Evolutionary conservation across 2,797 vertebrate genomes (phyloP), one percentile per base, ranked within the genome.

Genomic region (Gallinago stenura): DNA sequence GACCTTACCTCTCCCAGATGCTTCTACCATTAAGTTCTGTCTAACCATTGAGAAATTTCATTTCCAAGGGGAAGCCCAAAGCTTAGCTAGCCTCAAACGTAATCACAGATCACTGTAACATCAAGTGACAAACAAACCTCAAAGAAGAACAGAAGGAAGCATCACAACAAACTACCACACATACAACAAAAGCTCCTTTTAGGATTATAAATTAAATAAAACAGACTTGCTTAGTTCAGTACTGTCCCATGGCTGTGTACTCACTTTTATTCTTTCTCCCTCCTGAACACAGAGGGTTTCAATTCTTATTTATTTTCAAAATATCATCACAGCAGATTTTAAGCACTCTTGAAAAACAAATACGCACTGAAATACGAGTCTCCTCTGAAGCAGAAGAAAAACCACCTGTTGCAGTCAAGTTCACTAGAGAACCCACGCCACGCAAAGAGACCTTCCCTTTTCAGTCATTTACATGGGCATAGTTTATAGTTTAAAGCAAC

Each of bases 11-110:
- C 56, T 83, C 87, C 66, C 70, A 87, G 73, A 93, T 7, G 64
- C 41, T 82, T 85, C 69, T 50, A 31, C 56, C 69, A 48, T 79
- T 82, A 87, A 85, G 54, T 79, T 95, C 64, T 37, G 72, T 89
- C 86, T 64, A 82, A 94, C 33, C 30, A 87, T 5, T 48, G 46
- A 96, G 69, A 96, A 92, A 83, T 77, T 81, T 83, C 61, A 89
- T 89, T 89, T 95, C 92, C 91, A 87, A 54, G 95, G 94, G 93
- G 83, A 95, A 97, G 43, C 35, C 93, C 89, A 76, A 86, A 84
- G 73, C 65, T 72, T 35, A 70, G 65, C 72, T 37, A 69, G 51
- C 58, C 61, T 68, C 30, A 86, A 86, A 82, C 5, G 3, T 62
- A 62, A 95, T 50, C 87, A 82, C 54, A 82, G 80, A 78, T 71